Evolutionary conservation across 2,113 vertebrate species (phyloP), one percentile per base, ranked within the genome.

Genomic region (Nipponia nippon): DNA sequence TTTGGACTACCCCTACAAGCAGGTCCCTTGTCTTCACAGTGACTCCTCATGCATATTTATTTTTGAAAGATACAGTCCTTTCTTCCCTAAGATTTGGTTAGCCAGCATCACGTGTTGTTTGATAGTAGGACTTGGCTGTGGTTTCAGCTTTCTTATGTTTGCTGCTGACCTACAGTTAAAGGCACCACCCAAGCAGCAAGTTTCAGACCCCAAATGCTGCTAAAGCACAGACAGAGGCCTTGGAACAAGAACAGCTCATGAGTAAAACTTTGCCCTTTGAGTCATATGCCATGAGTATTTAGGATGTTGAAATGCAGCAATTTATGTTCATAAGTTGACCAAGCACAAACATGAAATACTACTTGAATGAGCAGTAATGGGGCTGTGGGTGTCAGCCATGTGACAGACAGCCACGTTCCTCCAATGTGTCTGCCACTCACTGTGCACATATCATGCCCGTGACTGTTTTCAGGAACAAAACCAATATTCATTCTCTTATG

Each of bases 371-470:
- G 55, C 47, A 49, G 20, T 18, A 67, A 56, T 26, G 25, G 26
- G 50, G 11, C 22, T 62, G 32, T 36, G 32, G n/a, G 14, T 79
- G 32, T 79, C 42, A n/a, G 55, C 22, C 6, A 5, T 15, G 27
- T 44, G 29, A 55, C 25, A 89, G 36, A 59, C 27, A 38, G 12
- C 23, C 55, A 19, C 4, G 2, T 7, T 38, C 17, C 34, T 58
- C 38, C 61, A 40, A 10, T 4, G 6, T 4, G 13, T 34, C n/a
- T 22, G 66, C 10, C 32, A 26, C 23, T 55, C 32, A 22, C 9
- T 3, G 1, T 2, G n/a, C 8, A 11, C 38, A 23, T 13, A 10
- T 55, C 38, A n/a, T 46, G 32, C n/a, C 26, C 6, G 1, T 5
- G 30, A n/a, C 18, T 34, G 49, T 27, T 88, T 82, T 90, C 1